Evolutionary conservation across 2,888 invertebrate species (phyloP).

Genomic region (Zhuqinia jingwanae): DNA sequence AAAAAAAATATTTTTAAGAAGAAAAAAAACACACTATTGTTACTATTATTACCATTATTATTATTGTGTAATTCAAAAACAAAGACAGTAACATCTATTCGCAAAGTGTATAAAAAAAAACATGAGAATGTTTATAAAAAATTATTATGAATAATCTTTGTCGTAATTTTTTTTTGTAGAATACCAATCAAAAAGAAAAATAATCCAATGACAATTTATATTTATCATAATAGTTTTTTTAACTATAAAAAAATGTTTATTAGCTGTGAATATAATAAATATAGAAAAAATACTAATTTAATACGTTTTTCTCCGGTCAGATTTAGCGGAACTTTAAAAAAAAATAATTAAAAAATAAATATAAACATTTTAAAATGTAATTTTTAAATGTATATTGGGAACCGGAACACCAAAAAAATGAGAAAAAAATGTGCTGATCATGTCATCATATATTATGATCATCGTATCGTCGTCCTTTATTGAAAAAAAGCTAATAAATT

Average conservation of each 20-base stretch:
- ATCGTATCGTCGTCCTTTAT: constrained; percentile 4
- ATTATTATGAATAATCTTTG: too few species aligned
- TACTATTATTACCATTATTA: not conserved
- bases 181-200: constrained; percentile 22
- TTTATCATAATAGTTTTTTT: constrained; percentile 6
- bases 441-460: constrained; percentile 1
- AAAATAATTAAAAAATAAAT: not conserved
- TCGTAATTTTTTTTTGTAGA: not conserved
- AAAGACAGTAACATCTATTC: not conserved
- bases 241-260: constrained; percentile 18
- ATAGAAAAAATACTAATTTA: not conserved
- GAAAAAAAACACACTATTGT: not conserved
- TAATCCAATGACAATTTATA: constrained; percentile 16
- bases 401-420: not conserved
- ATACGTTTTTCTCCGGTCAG: not conserved
- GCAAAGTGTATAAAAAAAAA: not conserved
- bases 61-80: not conserved
- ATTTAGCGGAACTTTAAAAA: not conserved
- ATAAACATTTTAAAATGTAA: constrained; percentile 4
- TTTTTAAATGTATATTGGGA: not conserved
- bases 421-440: not conserved
- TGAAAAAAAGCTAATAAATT: not conserved
- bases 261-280: constrained; percentile 46
- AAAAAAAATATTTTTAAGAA: not conserved
- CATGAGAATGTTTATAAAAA: not conserved